Conservation (phyloP, 2,888 invertebrate genomes). For the Tachystola acroxantha region DNA sequence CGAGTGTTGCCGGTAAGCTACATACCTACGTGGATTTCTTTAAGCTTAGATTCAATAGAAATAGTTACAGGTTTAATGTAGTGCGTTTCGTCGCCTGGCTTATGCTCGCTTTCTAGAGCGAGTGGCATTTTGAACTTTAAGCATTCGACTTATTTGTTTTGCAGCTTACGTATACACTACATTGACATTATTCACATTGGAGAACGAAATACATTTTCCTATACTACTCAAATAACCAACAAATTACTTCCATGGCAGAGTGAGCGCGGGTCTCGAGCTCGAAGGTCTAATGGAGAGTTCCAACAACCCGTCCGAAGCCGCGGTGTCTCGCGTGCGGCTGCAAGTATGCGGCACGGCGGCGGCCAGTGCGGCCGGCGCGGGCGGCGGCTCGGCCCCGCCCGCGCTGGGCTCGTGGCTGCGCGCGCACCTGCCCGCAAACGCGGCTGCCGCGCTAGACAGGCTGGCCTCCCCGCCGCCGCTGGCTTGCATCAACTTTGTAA, state of each 20-base stretch:
- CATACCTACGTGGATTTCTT: background rate
- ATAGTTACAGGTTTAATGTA: background rate
- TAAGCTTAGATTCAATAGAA: too few relatives aligned
- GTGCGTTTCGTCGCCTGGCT: too few relatives aligned
- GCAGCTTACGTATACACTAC: too few relatives aligned
- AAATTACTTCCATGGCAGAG: too few relatives aligned
- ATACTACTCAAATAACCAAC: too few relatives aligned
- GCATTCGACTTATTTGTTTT: too few relatives aligned
- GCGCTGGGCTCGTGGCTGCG: constrained; percentile 59
- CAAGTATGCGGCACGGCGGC: constrained; percentile 47
- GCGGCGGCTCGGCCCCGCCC: constrained; percentile 37
- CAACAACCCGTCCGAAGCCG: constrained; percentile 36
- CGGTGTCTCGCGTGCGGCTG: constrained; percentile 46
- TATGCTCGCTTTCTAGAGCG: too few relatives aligned
- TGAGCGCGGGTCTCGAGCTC: constrained; percentile 57
- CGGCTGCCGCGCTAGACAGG: constrained; percentile 48
- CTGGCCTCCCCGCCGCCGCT: constrained; percentile 49
- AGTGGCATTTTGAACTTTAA: too few relatives aligned
- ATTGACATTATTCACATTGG: too few relatives aligned
- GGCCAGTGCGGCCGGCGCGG: constrained; percentile 30
- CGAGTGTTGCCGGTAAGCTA: constrained; percentile 77
- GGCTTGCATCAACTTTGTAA: constrained; percentile 45
- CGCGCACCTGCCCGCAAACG: constrained; percentile 48
- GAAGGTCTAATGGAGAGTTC: constrained; percentile 42
- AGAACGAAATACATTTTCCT: too few relatives aligned